Percentiles rank a stretch among this genome's conserved stretches.
These are phyloP conservation scores for Syngnathus acus DNA, from an alignment of 2,797 vertebrate genomes.

Conservation along the genomic window DNA sequence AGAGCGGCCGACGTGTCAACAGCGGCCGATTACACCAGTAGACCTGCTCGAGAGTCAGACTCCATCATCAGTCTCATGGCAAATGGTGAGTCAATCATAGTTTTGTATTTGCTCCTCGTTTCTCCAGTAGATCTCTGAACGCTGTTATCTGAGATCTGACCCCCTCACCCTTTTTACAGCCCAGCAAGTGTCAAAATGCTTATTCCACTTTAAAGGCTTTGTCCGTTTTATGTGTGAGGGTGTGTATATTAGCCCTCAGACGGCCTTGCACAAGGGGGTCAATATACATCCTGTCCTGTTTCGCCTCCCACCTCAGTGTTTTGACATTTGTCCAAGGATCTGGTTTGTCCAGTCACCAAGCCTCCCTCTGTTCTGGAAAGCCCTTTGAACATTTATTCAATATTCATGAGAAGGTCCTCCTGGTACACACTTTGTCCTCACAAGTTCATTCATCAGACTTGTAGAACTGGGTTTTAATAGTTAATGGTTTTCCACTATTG, in stretches of 20 bases:
- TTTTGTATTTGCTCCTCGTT: slow-evolving; percentile 9
- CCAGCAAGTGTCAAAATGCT: slow-evolving; percentile 66
- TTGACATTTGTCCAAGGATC: slow-evolving; percentile 65
- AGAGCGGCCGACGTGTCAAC: slow-evolving; percentile 25
- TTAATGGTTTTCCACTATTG: neutral
- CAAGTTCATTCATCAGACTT: slow-evolving; percentile 3
- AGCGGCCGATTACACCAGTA: slow-evolving; percentile 14
- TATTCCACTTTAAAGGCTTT: slow-evolving; percentile 72
- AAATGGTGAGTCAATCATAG: slow-evolving; percentile 64
- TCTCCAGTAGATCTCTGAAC: slow-evolving; percentile 25
- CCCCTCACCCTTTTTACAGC: slow-evolving; percentile 57
- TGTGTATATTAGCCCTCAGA: slow-evolving; percentile 78
- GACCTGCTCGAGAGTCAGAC: slow-evolving; percentile 50
- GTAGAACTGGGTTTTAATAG: neutral
- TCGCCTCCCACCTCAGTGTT: slow-evolving; percentile 38
- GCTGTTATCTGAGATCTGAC: slow-evolving; percentile 57
- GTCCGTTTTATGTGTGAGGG: slow-evolving; percentile 68
- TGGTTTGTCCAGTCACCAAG: slow-evolving; percentile 24
- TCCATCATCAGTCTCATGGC: slow-evolving; percentile 73
- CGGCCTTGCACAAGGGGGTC: slow-evolving; percentile 59
- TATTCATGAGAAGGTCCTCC: neutral
- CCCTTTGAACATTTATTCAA: neutral
- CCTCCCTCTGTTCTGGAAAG: neutral
- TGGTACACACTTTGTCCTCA: neutral
- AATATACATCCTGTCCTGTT: slow-evolving; percentile 74